These are phyloP conservation scores for Crocallis elinguaria DNA, from an alignment of 2,888 invertebrate species.

Conservation along the genomic window DNA sequence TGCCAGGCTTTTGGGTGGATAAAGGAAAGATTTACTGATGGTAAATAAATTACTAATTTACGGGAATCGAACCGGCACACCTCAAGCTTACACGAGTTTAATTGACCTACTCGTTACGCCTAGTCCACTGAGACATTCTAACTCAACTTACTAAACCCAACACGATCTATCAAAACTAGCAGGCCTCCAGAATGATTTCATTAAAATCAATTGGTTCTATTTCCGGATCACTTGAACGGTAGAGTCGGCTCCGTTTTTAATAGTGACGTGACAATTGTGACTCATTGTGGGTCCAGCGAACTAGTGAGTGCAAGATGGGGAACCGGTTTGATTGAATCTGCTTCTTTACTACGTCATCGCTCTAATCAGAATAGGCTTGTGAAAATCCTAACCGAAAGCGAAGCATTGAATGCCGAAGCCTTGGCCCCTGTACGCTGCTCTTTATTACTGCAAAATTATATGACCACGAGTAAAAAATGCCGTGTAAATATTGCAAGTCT, in stretches of 20 bases:
- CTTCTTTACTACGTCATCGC: slow-evolving; percentile 5
- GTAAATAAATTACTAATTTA: too few species aligned
- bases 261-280: slow-evolving; percentile 34
- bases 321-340: slow-evolving; percentile 32
- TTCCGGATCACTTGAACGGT: slow-evolving; percentile 48
- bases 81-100: too few species aligned
- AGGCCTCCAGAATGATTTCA: slow-evolving; percentile 22
- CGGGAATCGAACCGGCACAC: too few species aligned
- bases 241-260: slow-evolving; percentile 32
- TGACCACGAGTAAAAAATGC: too few species aligned
- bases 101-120: not conserved
- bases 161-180: not conserved
- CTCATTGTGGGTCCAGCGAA: slow-evolving; percentile 31
- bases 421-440: too few species aligned
- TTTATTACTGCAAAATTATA: too few species aligned
- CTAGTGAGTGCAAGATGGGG: slow-evolving; percentile 14
- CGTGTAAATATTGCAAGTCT: too few species aligned
- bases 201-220: slow-evolving; percentile 44
- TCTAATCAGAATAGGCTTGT: slow-evolving; percentile 10
- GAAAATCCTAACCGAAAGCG: not conserved
- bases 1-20: too few species aligned
- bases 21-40: too few species aligned
- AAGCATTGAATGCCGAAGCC: not conserved
- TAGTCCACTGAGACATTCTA: not conserved
- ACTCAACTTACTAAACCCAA: not conserved